Evolutionary conservation across 2,113 vertebrate species (phyloP), one percentile per base, ranked within the genome.

Genomic region (Chrysochloris asiatica): DNA sequence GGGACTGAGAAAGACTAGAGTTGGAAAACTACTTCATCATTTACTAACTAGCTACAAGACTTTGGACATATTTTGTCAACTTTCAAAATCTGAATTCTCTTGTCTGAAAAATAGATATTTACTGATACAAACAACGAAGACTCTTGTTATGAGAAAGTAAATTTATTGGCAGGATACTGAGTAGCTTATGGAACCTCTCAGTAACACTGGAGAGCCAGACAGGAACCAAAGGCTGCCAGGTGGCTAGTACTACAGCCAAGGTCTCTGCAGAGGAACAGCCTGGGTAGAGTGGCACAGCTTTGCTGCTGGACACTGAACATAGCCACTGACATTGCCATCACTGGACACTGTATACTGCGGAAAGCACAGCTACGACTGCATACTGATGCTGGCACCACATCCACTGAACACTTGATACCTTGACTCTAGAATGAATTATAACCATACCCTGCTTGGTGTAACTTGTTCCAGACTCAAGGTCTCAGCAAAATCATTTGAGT

Each of bases 211-310:
- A 45, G 63, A 67, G 19, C 36, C 36, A 56, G 71, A 19, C 47
- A 69, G 80, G 69, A 79, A 77, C 43, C 24, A 65, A 90, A 65
- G 69, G 22, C 61, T 48, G 85, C 28, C 82, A 88, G 61, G n/a
- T 75, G 54, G 63, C 75, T 72, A 86, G 82, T 10, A 56, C 38
- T n/a, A 17, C 4, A 33, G 50, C 90, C 81, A 83, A 52, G 41
- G 28, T 83, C 87, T 93, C 63, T 47, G 22, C 56, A 63, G 12
- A 93, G 69, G 21, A 82, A 75, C 13, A 69, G 90, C 83, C n/a
- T 33, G 50, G 88, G 82, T 83, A 75, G 90, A 24, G 69, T 95
- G 92, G 94, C 90, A 30, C 90, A 93, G 92, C 88, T 93, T 50
- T 52, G 41, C 59, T 41, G 9, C 65, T 54, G 36, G 33, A 36